Percentiles rank a stretch among this genome's conserved stretches.
These are phyloP conservation scores for Ictalurus furcatus DNA, from an alignment of 2,113 vertebrate species.

Conservation along the genomic window DNA sequence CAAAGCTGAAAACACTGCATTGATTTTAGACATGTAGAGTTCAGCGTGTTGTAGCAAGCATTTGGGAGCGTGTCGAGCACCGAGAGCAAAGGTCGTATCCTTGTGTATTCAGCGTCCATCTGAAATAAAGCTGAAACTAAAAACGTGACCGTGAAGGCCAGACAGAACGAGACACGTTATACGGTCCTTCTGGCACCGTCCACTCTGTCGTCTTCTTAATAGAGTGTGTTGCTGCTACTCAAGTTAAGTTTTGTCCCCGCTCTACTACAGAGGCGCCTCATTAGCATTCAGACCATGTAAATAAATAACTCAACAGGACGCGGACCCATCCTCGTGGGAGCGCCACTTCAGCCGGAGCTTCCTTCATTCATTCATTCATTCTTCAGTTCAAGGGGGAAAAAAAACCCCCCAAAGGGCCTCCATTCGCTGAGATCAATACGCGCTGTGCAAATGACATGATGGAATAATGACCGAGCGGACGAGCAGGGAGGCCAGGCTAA, in stretches of 20 bases:
- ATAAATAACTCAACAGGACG: conserved; percentile 26
- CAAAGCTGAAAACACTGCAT: not conserved
- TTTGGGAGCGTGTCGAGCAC: not conserved
- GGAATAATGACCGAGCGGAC: conserved; percentile 35
- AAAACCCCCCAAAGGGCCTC: conserved; percentile 21
- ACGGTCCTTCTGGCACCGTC: conserved; percentile 13
- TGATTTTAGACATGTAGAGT: not conserved
- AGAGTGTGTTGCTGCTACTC: conserved; percentile 17
- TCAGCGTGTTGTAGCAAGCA: not conserved
- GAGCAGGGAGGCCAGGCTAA: conserved; percentile 20
- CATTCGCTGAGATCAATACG: conserved; percentile 44
- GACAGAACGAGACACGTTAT: conserved; percentile 20
- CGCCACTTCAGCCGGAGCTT: conserved; percentile 24
- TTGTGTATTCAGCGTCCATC: not conserved
- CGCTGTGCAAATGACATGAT: conserved; percentile 32
- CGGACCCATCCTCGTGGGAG: conserved; percentile 24
- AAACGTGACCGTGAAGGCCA: not conserved
- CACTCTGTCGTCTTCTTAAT: conserved; percentile 26
- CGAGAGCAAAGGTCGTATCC: not conserved
- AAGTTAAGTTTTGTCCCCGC: conserved; percentile 25
- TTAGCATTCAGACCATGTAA: conserved; percentile 44
- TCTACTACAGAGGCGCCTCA: conserved; percentile 17
- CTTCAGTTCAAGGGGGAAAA: not conserved
- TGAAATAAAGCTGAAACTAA: not conserved
- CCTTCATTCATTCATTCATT: conserved; percentile 46